Percentiles rank a stretch among this genome's conserved stretches.
Conservation (phyloP, 1,140 invertebrate genomes). For the Drosophila saltans region DNA sequence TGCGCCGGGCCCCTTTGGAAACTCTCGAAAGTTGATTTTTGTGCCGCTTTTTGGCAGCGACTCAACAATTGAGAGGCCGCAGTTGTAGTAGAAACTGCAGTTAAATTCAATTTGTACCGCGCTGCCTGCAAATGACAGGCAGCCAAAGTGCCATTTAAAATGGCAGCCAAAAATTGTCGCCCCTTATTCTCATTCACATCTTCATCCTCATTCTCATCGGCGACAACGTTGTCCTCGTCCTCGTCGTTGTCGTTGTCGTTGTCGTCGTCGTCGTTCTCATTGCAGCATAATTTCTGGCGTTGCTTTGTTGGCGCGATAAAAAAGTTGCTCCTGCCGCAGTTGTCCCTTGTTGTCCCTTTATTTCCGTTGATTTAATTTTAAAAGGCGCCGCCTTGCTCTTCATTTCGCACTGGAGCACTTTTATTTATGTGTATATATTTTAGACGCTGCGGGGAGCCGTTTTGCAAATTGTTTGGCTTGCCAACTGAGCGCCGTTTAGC, state of each 20-base stretch:
- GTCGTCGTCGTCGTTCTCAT: constrained; percentile 65
- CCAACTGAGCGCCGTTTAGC: constrained; percentile 68
- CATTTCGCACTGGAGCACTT: constrained; percentile 63
- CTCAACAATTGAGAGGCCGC: constrained; percentile 48
- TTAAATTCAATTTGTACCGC: constrained; percentile 80
- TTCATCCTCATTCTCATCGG: constrained; percentile 18
- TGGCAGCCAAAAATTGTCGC: constrained; percentile 77
- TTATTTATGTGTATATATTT: constrained; percentile 75
- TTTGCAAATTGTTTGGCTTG: constrained; percentile 71
- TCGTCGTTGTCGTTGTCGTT: constrained; percentile 66
- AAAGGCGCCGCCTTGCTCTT: constrained; percentile 70
- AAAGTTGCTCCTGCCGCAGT: constrained; percentile 58
- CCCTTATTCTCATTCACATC: constrained; percentile 10
- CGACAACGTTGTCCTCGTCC: constrained; percentile 5
- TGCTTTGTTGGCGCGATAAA: constrained; percentile 74
- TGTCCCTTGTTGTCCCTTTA: constrained; percentile 49
- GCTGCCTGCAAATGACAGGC: constrained; percentile 76
- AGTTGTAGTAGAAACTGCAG: constrained; percentile 68
- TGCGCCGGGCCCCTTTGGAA: constrained; percentile 44
- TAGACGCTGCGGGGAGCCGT: constrained; percentile 50
- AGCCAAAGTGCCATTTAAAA: constrained; percentile 78
- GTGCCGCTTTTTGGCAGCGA: constrained; percentile 64
- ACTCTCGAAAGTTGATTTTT: constrained; percentile 25
- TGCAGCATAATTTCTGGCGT: constrained; percentile 74
- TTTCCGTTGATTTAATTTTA: constrained; percentile 80